Base-by-base conservation (phyloP, 2,888 invertebrate genomes). In the Rhingia campestris region DNA sequence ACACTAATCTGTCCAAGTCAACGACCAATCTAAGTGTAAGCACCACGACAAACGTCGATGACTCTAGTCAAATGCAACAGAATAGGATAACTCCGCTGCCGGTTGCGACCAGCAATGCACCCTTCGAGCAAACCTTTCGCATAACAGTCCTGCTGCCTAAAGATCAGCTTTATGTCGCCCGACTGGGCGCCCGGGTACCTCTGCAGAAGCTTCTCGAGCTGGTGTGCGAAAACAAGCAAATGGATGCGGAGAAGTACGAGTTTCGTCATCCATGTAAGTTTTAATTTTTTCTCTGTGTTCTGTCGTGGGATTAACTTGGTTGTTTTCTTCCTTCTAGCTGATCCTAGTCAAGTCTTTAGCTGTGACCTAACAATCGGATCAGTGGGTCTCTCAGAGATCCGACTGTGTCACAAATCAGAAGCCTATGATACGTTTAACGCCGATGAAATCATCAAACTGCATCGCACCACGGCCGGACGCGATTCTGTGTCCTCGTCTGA, bases 101-200 rank as follows among this genome's bases (percentile, higher is more conserved):
- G 53, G 90, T 88, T 66, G 90, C 89, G 76, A 90, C 91, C 61
- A 91, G 89, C 70, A 91, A 91, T 88, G 91, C 91, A 10, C 91
- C 92, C 43, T 92, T 92, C 75, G 92, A 92, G 87, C 92, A 92
- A 87, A 91, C 90, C 10, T 92, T 92, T 75, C 91, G 92, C 73
- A 91, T 92, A 39, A 92, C 91, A 90, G 95, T 97, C 41, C 94
- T 96, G 89, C 92, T 97, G 87, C 97, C 96, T 39, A 93, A 95
- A 87, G 95, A 95, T 89, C 96, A 97, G 91, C 93, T 96, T 74
- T 95, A 94, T 91, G 96, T 97, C 9, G 93, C 94, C 47, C 92
- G 97, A 85, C 94, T 96, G 81, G 95, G 95, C 86, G 95, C 95
- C 10, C 93, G 94, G 86, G 94, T 94, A 61, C 92, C 93, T 35